phyloP scores from a whole-genome alignment of 2,797 vertebrate species.

The Ptychobarbus kaznakovi region DNA sequence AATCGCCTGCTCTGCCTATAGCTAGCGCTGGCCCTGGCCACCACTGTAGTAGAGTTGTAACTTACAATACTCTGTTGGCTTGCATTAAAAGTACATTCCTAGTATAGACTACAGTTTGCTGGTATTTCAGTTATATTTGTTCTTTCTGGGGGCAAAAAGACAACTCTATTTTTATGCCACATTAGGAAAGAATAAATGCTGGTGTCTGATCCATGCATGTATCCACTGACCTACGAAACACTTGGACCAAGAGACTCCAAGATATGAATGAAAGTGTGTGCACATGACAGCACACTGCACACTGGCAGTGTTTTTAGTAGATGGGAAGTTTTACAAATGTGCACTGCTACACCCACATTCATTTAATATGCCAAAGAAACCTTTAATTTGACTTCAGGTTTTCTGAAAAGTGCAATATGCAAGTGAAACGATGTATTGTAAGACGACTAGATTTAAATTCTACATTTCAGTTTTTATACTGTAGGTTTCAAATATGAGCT shows the following conservation, averaged over 20 bases:
- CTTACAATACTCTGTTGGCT: too few species aligned
- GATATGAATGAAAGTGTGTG: background rate
- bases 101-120: background rate
- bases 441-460: background rate
- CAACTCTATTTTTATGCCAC: background rate
- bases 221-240: conserved; percentile 4
- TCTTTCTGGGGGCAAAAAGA: background rate
- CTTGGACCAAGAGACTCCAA: background rate
- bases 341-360: background rate
- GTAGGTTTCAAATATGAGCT: background rate
- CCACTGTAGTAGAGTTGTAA: background rate
- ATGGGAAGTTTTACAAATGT: background rate
- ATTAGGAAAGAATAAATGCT: background rate
- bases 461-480: conserved; percentile 1
- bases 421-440: background rate
- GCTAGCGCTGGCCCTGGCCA: too few species aligned
- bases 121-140: background rate
- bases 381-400: background rate
- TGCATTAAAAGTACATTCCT: background rate
- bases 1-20: too few species aligned
- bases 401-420: too few species aligned
- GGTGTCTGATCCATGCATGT: background rate
- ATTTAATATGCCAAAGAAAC: background rate
- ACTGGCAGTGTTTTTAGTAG: background rate
- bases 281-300: background rate